Base-by-base conservation (phyloP, 2,113 vertebrate genomes). In the Condylura cristata region DNA sequence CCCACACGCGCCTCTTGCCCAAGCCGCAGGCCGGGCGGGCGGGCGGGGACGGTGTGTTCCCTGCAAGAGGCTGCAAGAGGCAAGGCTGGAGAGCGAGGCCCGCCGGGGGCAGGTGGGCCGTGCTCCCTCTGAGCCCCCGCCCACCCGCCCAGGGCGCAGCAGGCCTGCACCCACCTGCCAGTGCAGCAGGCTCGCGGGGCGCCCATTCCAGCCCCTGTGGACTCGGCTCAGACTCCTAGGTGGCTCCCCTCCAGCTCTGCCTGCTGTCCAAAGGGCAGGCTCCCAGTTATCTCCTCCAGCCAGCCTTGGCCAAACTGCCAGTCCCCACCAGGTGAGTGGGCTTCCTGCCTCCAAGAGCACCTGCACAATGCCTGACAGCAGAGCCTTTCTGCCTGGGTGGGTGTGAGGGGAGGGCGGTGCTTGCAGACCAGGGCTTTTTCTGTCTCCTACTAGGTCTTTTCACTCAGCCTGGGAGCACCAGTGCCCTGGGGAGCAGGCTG, bases 1-100 rank as follows among this genome's bases (percentile, higher is more conserved):
- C 91, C 96, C 83, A 61, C 53, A 82, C 3, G 32, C 75, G 44
- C 37, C 79, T 86, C 91, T 92, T 84, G 91, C 96, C 89, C 84
- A 97, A 95, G 94, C 86, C 72, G 0, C 90, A 91, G 89, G 91
- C 93, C 39, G 6, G 63, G 26, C n/a, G 68, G 63, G 26, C n/a
- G 68, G 90, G 71, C 17, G 51, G 96, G 78, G 58, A 95, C 94
- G 14, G 89, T 8, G 4, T 84, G 93, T 96, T 92, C 95, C 48
- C 80, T 72, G 81, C 3, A 7, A 84, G 53, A 70, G 79, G 91
- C 79, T 0, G 14, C 7, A 65, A 34, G n/a, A 56, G 53, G 20
- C 18, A 8, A 20, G 53, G 18, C 53, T 56, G 53, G 53, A 56
- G 53, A 56, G 53, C 2, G 10, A 22, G 53, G 13, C 37, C 6